Conservation (phyloP, 2,113 vertebrate species). For the Chrysochloris asiatica region DNA sequence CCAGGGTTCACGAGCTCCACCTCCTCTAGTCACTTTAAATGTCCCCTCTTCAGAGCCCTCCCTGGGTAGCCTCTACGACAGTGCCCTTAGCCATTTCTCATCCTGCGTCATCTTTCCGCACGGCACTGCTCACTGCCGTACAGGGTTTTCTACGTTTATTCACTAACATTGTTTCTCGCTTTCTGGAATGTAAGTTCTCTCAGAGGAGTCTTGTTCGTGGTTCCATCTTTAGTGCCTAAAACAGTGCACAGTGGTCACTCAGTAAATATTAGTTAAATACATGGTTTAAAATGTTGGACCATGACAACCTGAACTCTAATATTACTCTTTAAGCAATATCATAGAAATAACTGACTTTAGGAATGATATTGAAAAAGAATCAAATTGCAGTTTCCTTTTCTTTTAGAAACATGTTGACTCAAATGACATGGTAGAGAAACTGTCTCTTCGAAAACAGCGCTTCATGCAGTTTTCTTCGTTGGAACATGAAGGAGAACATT, state of each 20-base stretch:
- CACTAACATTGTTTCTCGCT: background rate
- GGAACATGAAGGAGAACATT: constrained; percentile 90
- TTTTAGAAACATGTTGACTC: constrained; percentile 81
- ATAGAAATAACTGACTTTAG: background rate
- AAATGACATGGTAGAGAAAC: constrained; percentile 74
- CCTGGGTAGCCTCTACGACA: background rate
- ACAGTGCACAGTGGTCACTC: background rate
- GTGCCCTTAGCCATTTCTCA: background rate
- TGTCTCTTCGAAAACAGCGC: constrained; percentile 86
- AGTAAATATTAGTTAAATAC: background rate
- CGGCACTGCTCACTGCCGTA: background rate
- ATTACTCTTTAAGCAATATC: background rate
- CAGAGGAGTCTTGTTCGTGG: background rate
- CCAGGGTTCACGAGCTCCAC: background rate
- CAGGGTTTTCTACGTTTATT: background rate
- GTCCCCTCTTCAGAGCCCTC: background rate
- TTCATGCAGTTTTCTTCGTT: constrained; percentile 93
- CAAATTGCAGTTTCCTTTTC: constrained; percentile 59
- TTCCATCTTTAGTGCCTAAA: background rate
- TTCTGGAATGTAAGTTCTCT: background rate
- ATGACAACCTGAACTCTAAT: constrained; percentile 31
- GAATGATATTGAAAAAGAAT: background rate
- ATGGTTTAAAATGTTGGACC: background rate
- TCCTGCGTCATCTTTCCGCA: background rate
- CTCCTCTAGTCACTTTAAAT: background rate